Evolutionary conservation across 2,113 vertebrate genomes (phyloP).

Genomic region (Peromyscus maniculatus): DNA sequence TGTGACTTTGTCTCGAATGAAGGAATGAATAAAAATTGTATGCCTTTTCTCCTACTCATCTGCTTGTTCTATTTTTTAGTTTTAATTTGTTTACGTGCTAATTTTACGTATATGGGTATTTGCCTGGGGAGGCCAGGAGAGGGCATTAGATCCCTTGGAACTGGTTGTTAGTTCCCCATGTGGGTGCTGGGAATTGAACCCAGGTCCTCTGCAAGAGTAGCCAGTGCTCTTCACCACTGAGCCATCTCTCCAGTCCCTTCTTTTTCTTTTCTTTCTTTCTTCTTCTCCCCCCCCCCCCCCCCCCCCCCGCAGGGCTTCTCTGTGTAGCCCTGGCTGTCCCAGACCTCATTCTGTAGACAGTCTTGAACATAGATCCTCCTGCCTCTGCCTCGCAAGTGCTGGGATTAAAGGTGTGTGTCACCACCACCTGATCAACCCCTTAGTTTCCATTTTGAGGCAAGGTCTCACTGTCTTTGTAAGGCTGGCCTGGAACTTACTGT

Average conservation of each 20-base stretch:
- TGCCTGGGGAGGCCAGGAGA: not conserved
- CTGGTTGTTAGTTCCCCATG: not conserved
- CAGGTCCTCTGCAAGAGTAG: not conserved
- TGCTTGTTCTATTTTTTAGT: not conserved
- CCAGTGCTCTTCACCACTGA: not conserved
- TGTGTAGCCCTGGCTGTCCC: not conserved
- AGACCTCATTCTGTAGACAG: not conserved
- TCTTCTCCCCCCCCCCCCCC: too few species aligned
- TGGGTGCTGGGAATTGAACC: not conserved
- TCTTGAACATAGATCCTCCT: not conserved
- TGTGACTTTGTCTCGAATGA: not conserved
- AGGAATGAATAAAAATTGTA: not conserved
- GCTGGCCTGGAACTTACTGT: not conserved
- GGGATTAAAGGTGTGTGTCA: not conserved
- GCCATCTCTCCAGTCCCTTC: not conserved
- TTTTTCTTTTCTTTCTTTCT: not conserved
- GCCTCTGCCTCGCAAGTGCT: not conserved
- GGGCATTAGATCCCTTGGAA: not conserved
- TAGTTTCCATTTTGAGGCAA: not conserved
- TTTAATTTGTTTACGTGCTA: not conserved
- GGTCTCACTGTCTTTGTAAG: not conserved
- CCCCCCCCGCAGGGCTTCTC: not conserved
- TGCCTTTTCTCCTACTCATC: not conserved
- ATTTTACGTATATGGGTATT: not conserved
- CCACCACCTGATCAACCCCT: not conserved